Evolutionary conservation across 1,140 invertebrate genomes (phyloP).

Genomic region (Archivesica marissinica): DNA sequence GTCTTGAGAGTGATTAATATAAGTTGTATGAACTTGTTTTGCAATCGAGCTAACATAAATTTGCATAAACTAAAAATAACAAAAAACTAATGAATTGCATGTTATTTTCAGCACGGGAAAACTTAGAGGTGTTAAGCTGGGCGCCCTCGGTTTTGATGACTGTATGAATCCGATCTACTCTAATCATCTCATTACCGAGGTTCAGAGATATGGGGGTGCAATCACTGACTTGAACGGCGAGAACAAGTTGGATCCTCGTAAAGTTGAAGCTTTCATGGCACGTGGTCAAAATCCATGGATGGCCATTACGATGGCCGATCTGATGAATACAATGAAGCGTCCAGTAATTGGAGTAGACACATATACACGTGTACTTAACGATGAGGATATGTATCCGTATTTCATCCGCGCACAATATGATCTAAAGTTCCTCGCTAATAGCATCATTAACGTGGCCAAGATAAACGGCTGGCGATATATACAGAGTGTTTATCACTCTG

Average conservation of each 20-base stretch:
- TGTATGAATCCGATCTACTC: slow-evolving; percentile 70
- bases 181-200: slow-evolving; percentile 66
- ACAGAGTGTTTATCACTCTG: slow-evolving; percentile 68
- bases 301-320: slow-evolving; percentile 71
- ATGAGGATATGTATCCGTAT: slow-evolving; percentile 89
- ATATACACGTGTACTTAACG: slow-evolving; percentile 44
- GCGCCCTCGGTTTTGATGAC: slow-evolving; percentile 83
- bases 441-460: slow-evolving; percentile 85
- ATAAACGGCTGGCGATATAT: slow-evolving; percentile 74
- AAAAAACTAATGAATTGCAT: background rate
- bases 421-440: slow-evolving; percentile 90
- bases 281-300: slow-evolving; percentile 48
- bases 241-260: slow-evolving; percentile 69
- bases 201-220: slow-evolving; percentile 66
- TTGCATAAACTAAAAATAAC: no score
- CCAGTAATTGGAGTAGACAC: slow-evolving; percentile 92
- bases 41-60: no score
- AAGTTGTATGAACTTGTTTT: no score
- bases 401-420: slow-evolving; percentile 92
- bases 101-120: slow-evolving; percentile 60
- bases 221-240: slow-evolving; percentile 68
- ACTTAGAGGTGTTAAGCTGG: slow-evolving; percentile 87
- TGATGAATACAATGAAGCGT: slow-evolving; percentile 87
- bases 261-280: slow-evolving; percentile 75
- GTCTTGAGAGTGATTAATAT: no score